Base-by-base conservation (phyloP, 2,797 vertebrate species). In the Rhabdomys pumilio region DNA sequence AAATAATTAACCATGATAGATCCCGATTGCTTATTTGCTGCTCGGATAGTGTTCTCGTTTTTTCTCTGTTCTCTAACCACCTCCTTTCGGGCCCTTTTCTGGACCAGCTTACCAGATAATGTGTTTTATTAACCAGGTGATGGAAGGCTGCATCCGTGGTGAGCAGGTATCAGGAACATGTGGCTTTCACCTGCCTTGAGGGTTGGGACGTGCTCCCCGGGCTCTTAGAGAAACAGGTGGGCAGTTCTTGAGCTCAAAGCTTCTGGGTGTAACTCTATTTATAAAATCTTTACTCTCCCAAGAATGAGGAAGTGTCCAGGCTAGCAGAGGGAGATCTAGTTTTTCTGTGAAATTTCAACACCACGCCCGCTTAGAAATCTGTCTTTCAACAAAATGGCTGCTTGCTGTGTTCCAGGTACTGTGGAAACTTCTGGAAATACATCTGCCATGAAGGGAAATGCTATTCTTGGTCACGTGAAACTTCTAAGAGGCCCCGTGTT, bases 1-100 rank as follows among this genome's bases (percentile, higher is more conserved):
- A 98, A 98, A 98, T 98, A 98, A 98, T 98, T 98, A 98, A 84
- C 95, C 89, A 53, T 97, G 98, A 98, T 98, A 97, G 97, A 98
- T 98, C 98, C 98, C 89, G 67, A 95, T 98, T 96, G 89, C 97
- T 97, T 97, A 89, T 92, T 97, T 91, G 72, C 80, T 96, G 95
- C 72, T 96, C 63, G 2, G 29, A 96, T 98, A 73, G 2, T 61
- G 82, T 96, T 94, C 85, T 55, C 19, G 34, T 63, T 94, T 97
- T 93, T 47, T 96, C 79, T 91, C 96, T 96, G 80, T 96, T 96
- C 81, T 97, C 84, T 90, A 96, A 76, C 94, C 19, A 96, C 97
- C 86, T 97, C 98, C 93, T 77, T 29, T 76, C 55, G 85, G 61
- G 67, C 12, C 10, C 90, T 95, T 97, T 67, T 67, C 85, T 69